Evolutionary conservation across 1,140 invertebrate genomes (phyloP), one percentile per base, ranked within the genome.

Genomic region (Laupala kohalensis): DNA sequence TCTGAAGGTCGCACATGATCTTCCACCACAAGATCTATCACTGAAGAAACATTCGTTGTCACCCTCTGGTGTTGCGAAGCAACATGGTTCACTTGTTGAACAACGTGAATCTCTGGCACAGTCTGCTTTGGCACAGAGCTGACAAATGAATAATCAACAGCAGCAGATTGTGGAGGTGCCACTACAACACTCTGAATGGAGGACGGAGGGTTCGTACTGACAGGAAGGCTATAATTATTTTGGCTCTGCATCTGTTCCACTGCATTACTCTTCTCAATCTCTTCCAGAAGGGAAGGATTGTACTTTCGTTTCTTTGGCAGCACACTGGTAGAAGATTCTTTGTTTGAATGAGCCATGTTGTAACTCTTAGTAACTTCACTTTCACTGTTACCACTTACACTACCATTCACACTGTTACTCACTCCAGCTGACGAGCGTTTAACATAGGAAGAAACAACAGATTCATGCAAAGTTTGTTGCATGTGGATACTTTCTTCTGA

Each of bases 261-360:
- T 78, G 79, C 69, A 24, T 67, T 28, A 19, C 24, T 62, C 29
- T 71, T 82, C 77, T 73, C 72, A 73, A 80, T 78, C 74, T 92
- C 90, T 80, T 94, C 92, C 70, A 93, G 81, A 79, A 93, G 91
- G 25, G 90, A 88, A 72, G 89, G 91, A 84, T 92, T 89, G 77
- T 92, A 94, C 82, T 94, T 94, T 73, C 93, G 84, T 81, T 95
- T 95, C 81, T 94, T 95, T 73, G 93, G 92, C 81, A 94, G 84
- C 79, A 91, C 92, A 68, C 87, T 74, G 29, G 73, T 67, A 23
- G 73, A 63, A 23, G 69, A 28, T n/a, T 73, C 73, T 53, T 71
- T 71, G 24, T 72, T 37, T 25, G 23, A 26, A 30, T 19, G 62
- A 64, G 9, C 19, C 37, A 53, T 53, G 9, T 19, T 19, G 19